These are phyloP conservation scores for Hypothenemus hampei DNA, from an alignment of 1,140 invertebrate species.

Conservation along the genomic window DNA sequence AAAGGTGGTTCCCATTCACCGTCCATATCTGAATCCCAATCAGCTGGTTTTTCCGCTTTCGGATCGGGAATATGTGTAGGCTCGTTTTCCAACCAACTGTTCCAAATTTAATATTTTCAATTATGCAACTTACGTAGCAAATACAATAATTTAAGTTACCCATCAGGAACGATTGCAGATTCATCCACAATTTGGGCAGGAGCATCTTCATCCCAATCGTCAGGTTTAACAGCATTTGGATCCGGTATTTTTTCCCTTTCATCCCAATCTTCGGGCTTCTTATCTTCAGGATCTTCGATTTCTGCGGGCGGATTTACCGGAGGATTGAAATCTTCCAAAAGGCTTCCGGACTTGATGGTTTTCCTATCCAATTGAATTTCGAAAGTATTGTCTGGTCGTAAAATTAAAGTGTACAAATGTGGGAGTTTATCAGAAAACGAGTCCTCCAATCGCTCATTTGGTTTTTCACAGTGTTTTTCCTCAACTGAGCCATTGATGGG, in stretches of 20 bases:
- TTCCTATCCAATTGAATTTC: slow-evolving; percentile 67
- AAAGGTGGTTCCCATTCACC: slow-evolving; percentile 96
- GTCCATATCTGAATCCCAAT: slow-evolving; percentile 99
- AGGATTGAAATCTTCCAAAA: slow-evolving; percentile 87
- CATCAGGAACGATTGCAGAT: slow-evolving; percentile 79
- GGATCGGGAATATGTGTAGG: slow-evolving; percentile 84
- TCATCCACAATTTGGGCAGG: slow-evolving; percentile 86
- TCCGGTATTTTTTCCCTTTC: slow-evolving; percentile 92
- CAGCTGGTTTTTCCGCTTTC: slow-evolving; percentile 79
- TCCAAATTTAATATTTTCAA: not conserved
- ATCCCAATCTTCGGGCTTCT: slow-evolving; percentile 92
- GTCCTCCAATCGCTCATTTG: slow-evolving; percentile 78
- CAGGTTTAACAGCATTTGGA: slow-evolving; percentile 80
- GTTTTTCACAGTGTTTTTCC: slow-evolving; percentile 90
- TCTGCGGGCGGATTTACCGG: slow-evolving; percentile 92
- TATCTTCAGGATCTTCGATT: slow-evolving; percentile 92
- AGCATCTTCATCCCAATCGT: slow-evolving; percentile 94
- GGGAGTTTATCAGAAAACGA: slow-evolving; percentile 93
- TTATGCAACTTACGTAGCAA: too few species aligned
- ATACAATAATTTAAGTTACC: slow-evolving; percentile 38
- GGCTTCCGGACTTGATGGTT: slow-evolving; percentile 76
- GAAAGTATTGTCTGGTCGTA: slow-evolving; percentile 85
- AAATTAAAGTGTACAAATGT: slow-evolving; percentile 88
- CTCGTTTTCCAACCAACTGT: slow-evolving; percentile 87
- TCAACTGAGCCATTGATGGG: slow-evolving; percentile 83